phyloP scores from a whole-genome alignment of 2,113 vertebrate genomes.

The Pongo pygmaeus region DNA sequence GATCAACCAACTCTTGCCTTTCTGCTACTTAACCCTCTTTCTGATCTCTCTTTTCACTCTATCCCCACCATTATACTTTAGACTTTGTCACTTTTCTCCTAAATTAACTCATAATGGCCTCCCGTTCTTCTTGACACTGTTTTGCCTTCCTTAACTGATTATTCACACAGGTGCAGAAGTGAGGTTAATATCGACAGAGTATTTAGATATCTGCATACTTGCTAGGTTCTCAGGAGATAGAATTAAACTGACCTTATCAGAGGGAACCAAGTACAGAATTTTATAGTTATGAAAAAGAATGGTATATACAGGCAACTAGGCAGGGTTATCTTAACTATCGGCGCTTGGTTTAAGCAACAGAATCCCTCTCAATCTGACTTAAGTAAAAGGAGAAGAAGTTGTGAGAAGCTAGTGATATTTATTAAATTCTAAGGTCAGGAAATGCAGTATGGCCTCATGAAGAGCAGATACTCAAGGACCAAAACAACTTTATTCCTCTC shows the following conservation, averaged over 20 bases:
- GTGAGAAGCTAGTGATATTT: conserved; percentile 5
- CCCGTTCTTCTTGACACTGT: conserved; percentile 16
- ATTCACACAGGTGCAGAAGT: not conserved
- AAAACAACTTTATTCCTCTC: not conserved
- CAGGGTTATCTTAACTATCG: not conserved
- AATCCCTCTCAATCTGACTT: conserved; percentile 13
- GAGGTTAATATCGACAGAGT: not conserved
- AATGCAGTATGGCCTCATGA: not conserved
- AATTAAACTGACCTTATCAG: not conserved
- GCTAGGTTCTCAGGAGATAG: conserved; percentile 11
- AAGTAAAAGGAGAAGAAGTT: not conserved
- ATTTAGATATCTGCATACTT: not conserved
- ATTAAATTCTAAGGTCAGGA: not conserved
- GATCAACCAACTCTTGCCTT: not conserved
- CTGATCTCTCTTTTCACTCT: not conserved
- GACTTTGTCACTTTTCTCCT: conserved; percentile 32
- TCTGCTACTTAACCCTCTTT: conserved; percentile 22
- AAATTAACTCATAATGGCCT: conserved; percentile 17
- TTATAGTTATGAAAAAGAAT: not conserved
- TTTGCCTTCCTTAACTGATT: not conserved
- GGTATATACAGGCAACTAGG: not conserved
- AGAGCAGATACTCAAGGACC: not conserved
- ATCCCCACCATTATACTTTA: not conserved
- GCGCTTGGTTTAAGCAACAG: conserved; percentile 23
- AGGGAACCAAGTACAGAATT: not conserved